These are phyloP conservation scores for Kuschelorhynchus macadamiae DNA, from an alignment of 2,888 invertebrate species.

Conservation along the genomic window DNA sequence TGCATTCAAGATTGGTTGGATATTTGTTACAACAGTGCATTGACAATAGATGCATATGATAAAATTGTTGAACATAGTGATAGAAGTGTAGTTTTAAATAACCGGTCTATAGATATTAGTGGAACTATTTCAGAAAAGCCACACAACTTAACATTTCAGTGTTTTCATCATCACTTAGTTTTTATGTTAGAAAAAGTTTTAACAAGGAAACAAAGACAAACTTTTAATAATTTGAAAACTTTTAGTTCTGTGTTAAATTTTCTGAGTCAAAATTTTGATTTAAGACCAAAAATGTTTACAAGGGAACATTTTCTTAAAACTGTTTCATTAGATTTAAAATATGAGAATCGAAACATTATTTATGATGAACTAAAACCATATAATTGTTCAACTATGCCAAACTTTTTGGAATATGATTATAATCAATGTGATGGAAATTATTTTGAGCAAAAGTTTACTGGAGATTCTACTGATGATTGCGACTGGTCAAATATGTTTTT, in stretches of 20 bases:
- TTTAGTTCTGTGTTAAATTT: slow-evolving; percentile 80
- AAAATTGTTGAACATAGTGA: slow-evolving; percentile 6
- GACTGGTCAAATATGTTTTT: slow-evolving; percentile 62
- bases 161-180: slow-evolving; percentile 96
- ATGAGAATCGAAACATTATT: slow-evolving; percentile 54
- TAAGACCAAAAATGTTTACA: slow-evolving; percentile 66
- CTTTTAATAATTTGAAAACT: slow-evolving; percentile 84
- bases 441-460: slow-evolving; percentile 59
- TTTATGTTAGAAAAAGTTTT: slow-evolving; percentile 93
- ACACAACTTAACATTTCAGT: slow-evolving; percentile 79
- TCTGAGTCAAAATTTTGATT: slow-evolving; percentile 74
- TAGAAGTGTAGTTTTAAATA: not conserved
- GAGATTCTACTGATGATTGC: slow-evolving; percentile 53
- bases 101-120: slow-evolving; percentile 21
- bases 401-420: slow-evolving; percentile 50
- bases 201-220: slow-evolving; percentile 78
- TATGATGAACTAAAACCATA: slow-evolving; percentile 56
- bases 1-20: slow-evolving; percentile 89
- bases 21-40: slow-evolving; percentile 73
- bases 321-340: slow-evolving; percentile 56
- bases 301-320: slow-evolving; percentile 56
- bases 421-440: slow-evolving; percentile 60
- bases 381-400: slow-evolving; percentile 9
- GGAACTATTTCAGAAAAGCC: slow-evolving; percentile 70
- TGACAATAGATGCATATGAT: slow-evolving; percentile 57